These are phyloP conservation scores for Octomys mimax DNA, from an alignment of 2,797 vertebrate species.

Conservation along the genomic window DNA sequence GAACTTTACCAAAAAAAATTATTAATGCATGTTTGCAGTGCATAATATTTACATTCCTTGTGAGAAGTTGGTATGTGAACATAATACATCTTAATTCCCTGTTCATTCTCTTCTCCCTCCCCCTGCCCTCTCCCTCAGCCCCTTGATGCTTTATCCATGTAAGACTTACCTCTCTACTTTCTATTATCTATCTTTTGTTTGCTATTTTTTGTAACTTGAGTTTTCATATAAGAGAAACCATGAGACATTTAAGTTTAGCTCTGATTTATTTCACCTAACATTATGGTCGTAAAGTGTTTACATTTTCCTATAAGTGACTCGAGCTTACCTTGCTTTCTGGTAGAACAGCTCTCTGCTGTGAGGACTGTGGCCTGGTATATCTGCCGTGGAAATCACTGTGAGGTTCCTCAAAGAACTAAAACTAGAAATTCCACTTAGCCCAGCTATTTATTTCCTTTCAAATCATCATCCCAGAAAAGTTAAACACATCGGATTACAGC, in stretches of 20 bases:
- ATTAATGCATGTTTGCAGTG: background rate
- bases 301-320: background rate
- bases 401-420: background rate
- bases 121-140: background rate
- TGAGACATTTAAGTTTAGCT: background rate
- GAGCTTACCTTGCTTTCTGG: background rate
- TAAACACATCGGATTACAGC: background rate
- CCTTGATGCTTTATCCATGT: background rate
- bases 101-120: background rate
- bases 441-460: background rate
- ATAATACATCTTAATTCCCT: background rate
- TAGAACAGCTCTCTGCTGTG: background rate
- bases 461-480: background rate
- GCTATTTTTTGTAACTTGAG: background rate
- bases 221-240: background rate
- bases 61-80: background rate
- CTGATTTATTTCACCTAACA: background rate
- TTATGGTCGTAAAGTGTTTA: background rate
- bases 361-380: background rate
- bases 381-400: background rate
- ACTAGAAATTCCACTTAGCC: background rate
- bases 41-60: background rate
- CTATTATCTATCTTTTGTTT: background rate
- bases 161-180: background rate
- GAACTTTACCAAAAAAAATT: background rate